Evolutionary conservation across 2,888 invertebrate genomes (phyloP).

Genomic region (Drosophila mulleri): DNA sequence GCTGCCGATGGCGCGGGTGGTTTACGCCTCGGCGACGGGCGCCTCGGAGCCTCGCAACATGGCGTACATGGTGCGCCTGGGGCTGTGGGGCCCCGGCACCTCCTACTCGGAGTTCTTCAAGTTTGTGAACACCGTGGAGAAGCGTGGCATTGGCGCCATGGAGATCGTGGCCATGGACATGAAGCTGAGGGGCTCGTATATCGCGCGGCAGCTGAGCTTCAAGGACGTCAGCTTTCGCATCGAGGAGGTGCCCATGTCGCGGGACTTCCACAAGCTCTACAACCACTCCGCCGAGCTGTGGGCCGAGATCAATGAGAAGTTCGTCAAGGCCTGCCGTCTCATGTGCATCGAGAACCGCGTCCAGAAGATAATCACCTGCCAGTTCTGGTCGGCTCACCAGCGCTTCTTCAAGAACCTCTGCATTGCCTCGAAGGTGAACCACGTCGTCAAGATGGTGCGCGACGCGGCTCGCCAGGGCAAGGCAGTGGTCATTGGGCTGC

Average conservation of each 20-base stretch:
- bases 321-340: slow-evolving; percentile 96
- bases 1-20: slow-evolving; percentile 95
- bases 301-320: slow-evolving; percentile 98
- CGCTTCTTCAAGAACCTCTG: slow-evolving; percentile 99
- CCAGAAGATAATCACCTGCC: slow-evolving; percentile 99
- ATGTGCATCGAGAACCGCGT: slow-evolving; percentile 96
- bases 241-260: slow-evolving; percentile 95
- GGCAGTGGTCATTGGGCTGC: slow-evolving; percentile 99
- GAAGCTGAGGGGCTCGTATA: slow-evolving; percentile 99
- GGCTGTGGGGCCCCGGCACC: slow-evolving; percentile 99
- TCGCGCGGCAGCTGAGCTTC: slow-evolving; percentile 98
- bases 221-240: slow-evolving; percentile 98
- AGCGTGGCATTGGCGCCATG: slow-evolving; percentile 99
- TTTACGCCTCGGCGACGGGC: slow-evolving; percentile 98
- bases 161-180: slow-evolving; percentile 99
- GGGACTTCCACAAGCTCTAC: slow-evolving; percentile 95
- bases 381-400: slow-evolving; percentile 99
- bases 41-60: slow-evolving; percentile 99
- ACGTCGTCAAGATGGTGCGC: slow-evolving; percentile 91
- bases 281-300: slow-evolving; percentile 97
- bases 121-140: slow-evolving; percentile 98
- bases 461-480: slow-evolving; percentile 96
- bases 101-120: slow-evolving; percentile 97
- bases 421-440: slow-evolving; percentile 97
- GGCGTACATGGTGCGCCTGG: slow-evolving; percentile 99